These are phyloP conservation scores for Penaeus japonicus DNA, from an alignment of 1,140 invertebrate species.

Conservation along the genomic window DNA sequence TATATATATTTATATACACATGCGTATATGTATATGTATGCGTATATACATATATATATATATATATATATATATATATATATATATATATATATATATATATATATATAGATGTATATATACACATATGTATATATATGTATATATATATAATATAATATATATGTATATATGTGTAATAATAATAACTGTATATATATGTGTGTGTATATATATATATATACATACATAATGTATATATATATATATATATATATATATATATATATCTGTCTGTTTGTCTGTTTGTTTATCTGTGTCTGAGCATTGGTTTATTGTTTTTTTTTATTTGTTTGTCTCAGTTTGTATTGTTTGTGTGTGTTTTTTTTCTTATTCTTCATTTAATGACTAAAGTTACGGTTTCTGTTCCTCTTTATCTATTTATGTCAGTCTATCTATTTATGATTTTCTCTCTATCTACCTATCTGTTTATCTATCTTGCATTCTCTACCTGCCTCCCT, in stretches of 20 bases:
- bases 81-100: not conserved
- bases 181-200: not conserved
- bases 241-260: not conserved
- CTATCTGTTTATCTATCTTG: too few species aligned
- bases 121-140: not conserved
- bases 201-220: not conserved
- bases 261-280: not conserved
- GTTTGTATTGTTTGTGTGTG: too few species aligned
- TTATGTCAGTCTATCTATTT: too few species aligned
- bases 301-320: too few species aligned
- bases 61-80: not conserved
- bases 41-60: not conserved
- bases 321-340: too few species aligned
- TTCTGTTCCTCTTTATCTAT: too few species aligned
- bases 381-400: too few species aligned
- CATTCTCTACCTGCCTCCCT: not conserved
- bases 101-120: not conserved
- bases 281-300: not conserved
- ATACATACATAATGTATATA: not conserved
- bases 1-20: not conserved
- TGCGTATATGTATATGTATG: not conserved
- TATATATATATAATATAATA: not conserved
- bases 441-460: too few species aligned
- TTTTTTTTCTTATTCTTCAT: too few species aligned
- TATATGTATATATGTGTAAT: not conserved